Percentiles rank a stretch among this genome's conserved stretches.
phyloP scores from a whole-genome alignment of 2,113 vertebrate species.

The Amia ocellicauda region DNA sequence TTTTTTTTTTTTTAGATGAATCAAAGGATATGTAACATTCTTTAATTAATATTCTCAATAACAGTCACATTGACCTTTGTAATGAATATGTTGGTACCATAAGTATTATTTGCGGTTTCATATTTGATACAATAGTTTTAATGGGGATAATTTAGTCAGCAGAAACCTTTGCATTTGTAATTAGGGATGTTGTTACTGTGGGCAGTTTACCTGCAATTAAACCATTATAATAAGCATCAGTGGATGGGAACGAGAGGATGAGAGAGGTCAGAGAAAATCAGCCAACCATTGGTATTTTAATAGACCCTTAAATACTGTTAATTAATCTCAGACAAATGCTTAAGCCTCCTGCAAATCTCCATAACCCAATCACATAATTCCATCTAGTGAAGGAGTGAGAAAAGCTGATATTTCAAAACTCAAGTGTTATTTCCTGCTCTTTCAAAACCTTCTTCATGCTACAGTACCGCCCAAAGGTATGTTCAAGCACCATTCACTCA shows the following conservation, averaged over 20 bases:
- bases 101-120: conserved; percentile 68
- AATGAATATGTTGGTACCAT: conserved; percentile 44
- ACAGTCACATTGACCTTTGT: conserved; percentile 47
- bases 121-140: conserved; percentile 53
- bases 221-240: conserved; percentile 66
- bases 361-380: conserved; percentile 38
- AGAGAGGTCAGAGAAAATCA: conserved; percentile 60
- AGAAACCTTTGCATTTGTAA: conserved; percentile 62
- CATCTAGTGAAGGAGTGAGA: conserved; percentile 34
- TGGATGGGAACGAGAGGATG: conserved; percentile 48
- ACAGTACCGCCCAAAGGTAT: conserved; percentile 51
- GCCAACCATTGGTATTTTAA: conserved; percentile 68
- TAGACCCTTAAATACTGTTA: conserved; percentile 73
- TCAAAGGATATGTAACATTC: no score
- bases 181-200: conserved; percentile 65
- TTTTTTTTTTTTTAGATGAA: no score
- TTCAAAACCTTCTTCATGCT: conserved; percentile 19
- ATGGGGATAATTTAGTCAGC: conserved; percentile 52
- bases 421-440: conserved; percentile 31
- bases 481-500: conserved; percentile 48
- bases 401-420: conserved; percentile 43
- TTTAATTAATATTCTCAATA: no score
- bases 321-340: conserved; percentile 63
- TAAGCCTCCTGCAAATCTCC: conserved; percentile 48
- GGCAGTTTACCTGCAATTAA: conserved; percentile 71